A percentile compares a stretch with the other conserved stretches of the same genome.
phyloP scores from a whole-genome alignment of 2,888 invertebrate species.

The Eristalinus sepulchralis region DNA sequence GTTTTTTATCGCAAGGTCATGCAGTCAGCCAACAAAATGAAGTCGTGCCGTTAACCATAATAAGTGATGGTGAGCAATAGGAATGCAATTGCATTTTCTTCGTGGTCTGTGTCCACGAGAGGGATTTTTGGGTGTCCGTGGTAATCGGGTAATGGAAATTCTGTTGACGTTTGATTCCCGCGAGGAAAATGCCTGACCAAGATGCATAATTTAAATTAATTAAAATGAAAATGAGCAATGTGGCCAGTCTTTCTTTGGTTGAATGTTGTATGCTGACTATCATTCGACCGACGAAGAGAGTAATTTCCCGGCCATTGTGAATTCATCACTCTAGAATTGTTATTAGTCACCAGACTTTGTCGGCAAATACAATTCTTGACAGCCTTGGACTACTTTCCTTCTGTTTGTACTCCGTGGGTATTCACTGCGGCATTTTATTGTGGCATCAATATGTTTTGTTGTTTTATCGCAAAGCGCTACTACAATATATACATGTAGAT shows the following conservation, averaged over 20 bases:
- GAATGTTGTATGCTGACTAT: not conserved
- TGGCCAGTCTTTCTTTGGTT: not conserved
- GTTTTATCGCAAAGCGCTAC: too few species aligned
- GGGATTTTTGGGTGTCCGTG: not conserved
- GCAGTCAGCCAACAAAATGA: not conserved
- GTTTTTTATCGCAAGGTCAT: constrained; percentile 39
- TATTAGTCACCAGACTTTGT: not conserved
- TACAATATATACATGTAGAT: too few species aligned
- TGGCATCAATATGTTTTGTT: not conserved
- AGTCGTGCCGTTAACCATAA: constrained; percentile 47
- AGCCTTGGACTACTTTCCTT: not conserved
- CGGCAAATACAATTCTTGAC: not conserved
- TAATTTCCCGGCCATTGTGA: not conserved
- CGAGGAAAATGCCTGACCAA: not conserved
- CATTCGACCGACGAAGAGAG: not conserved
- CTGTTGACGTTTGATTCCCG: not conserved
- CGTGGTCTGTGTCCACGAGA: constrained; percentile 14
- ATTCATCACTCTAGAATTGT: not conserved
- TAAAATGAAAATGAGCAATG: not conserved
- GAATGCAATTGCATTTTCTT: constrained; percentile 33
- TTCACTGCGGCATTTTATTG: not conserved
- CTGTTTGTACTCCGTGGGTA: not conserved
- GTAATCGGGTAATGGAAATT: constrained; percentile 1
- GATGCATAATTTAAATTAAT: not conserved
- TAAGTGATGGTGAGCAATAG: constrained; percentile 1